A percentile compares a stretch with the other conserved stretches of the same genome.
phyloP scores from a whole-genome alignment of 1,140 invertebrate species.

The Drosophila takahashii region DNA sequence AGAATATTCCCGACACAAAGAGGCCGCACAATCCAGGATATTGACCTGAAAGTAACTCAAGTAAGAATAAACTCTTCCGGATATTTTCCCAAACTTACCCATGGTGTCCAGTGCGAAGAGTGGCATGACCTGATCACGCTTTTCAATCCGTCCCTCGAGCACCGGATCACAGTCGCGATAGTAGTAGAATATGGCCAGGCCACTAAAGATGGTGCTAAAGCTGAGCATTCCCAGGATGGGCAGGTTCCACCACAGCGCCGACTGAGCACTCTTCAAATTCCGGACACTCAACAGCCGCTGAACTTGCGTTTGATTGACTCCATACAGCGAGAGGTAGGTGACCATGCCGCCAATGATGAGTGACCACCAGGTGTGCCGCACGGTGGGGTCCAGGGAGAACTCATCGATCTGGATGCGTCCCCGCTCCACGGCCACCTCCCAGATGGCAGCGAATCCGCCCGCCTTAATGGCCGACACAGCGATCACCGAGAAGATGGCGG shows the following conservation, averaged over 20 bases:
- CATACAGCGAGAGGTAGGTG: constrained; percentile 91
- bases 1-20: constrained; percentile 93
- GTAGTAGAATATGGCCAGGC: constrained; percentile 91
- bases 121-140: constrained; percentile 88
- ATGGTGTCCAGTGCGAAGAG: constrained; percentile 92
- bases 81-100: constrained; percentile 67
- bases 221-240: constrained; percentile 89
- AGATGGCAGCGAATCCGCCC: constrained; percentile 89
- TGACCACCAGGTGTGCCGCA: constrained; percentile 91
- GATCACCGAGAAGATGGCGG: constrained; percentile 90
- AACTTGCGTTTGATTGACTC: constrained; percentile 94
- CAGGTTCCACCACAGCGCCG: constrained; percentile 89
- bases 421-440: constrained; percentile 88
- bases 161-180: constrained; percentile 92
- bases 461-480: constrained; percentile 88
- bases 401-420: constrained; percentile 87
- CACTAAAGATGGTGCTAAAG: constrained; percentile 90
- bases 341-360: constrained; percentile 90
- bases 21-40: constrained; percentile 92
- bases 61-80: background rate
- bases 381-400: constrained; percentile 89
- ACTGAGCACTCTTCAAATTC: constrained; percentile 88
- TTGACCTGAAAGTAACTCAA: constrained; percentile 65
- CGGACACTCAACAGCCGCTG: constrained; percentile 93
- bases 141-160: constrained; percentile 85